A percentile compares a stretch with the other conserved stretches of the same genome.
These are phyloP conservation scores for Azemiops feae DNA, from an alignment of 2,113 vertebrate species.

Conservation along the genomic window DNA sequence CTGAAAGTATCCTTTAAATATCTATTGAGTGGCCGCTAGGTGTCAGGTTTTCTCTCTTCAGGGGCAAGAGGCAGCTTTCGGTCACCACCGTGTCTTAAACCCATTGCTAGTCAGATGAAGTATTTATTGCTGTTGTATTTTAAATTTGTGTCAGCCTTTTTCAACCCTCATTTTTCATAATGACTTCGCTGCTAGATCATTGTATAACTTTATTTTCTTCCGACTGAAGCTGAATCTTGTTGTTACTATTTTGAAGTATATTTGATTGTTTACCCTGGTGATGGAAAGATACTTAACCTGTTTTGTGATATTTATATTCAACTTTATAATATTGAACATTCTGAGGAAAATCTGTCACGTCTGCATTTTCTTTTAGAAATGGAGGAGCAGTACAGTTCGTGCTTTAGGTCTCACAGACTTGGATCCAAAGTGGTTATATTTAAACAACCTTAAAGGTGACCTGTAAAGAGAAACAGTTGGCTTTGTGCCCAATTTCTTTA, in stretches of 20 bases:
- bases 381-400: conserved; percentile 53
- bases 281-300: conserved; percentile 67
- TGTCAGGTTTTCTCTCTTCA: conserved; percentile 65
- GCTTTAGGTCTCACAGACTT: conserved; percentile 52
- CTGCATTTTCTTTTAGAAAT: conserved; percentile 62
- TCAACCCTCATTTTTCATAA: conserved; percentile 70
- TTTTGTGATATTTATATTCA: conserved; percentile 69
- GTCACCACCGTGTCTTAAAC: conserved; percentile 65
- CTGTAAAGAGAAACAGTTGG: conserved; percentile 39
- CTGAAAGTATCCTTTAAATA: not conserved
- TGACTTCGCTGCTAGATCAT: conserved; percentile 63
- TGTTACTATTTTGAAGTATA: conserved; percentile 64
- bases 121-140: conserved; percentile 74
- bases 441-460: conserved; percentile 63
- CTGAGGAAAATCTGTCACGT: conserved; percentile 63
- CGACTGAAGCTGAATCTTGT: conserved; percentile 60
- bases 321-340: conserved; percentile 61
- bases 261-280: conserved; percentile 69
- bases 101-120: conserved; percentile 66
- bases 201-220: conserved; percentile 69
- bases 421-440: conserved; percentile 47
- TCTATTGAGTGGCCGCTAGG: conserved; percentile 64
- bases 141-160: conserved; percentile 70
- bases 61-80: conserved; percentile 60
- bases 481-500: conserved; percentile 36